phyloP scores from a whole-genome alignment of 2,797 vertebrate genomes.

The Erithacus rubecula region DNA sequence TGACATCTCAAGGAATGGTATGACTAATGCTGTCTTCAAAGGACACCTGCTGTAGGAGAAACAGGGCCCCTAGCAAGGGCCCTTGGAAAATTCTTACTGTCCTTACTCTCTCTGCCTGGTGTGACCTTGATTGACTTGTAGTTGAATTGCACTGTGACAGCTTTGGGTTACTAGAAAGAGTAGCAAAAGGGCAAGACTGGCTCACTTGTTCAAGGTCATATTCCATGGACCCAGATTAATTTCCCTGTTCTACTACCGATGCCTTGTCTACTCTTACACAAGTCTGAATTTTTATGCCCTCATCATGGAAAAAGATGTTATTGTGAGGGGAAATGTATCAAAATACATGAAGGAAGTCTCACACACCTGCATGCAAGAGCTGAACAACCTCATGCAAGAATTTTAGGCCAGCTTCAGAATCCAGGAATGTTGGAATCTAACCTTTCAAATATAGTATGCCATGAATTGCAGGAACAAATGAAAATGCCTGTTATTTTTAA shows the following conservation, averaged over 20 bases:
- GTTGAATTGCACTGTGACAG: background rate
- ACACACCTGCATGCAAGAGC: background rate
- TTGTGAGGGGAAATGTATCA: background rate
- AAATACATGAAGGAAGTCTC: background rate
- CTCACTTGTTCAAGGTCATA: background rate
- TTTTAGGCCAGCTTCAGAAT: background rate
- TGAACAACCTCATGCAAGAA: background rate
- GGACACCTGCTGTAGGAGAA: background rate
- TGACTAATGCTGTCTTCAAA: background rate
- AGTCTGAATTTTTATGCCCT: background rate
- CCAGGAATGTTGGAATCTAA: background rate
- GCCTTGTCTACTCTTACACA: background rate
- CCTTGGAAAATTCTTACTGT: background rate
- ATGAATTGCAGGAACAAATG: background rate
- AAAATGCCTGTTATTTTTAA: background rate
- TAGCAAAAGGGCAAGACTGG: background rate
- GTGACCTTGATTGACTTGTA: background rate
- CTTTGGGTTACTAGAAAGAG: background rate
- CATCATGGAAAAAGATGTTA: background rate
- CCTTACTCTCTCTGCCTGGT: background rate
- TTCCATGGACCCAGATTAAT: background rate
- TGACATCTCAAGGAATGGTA: background rate
- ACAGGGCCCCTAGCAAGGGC: background rate
- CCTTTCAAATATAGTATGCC: background rate
- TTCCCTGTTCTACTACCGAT: background rate